Conservation (phyloP, 1,140 invertebrate species). For the Drosophila nasuta region DNA sequence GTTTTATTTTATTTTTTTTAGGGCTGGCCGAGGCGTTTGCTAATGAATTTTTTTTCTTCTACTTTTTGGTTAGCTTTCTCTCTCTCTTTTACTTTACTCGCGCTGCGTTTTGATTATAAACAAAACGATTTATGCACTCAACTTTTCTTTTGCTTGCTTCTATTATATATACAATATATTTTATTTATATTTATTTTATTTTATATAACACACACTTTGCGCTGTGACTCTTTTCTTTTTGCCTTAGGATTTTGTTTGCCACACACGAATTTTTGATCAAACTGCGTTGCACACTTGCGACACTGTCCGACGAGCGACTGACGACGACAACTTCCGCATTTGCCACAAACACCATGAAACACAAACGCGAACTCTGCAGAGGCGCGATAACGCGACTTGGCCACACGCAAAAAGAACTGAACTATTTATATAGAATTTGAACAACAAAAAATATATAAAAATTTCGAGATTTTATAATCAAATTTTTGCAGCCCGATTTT, state of each 20-base stretch:
- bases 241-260: conserved; percentile 4
- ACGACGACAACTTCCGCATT: conserved; percentile 52
- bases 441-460: conserved; percentile 16
- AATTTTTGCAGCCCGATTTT: conserved; percentile 1
- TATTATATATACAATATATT: not conserved
- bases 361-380: conserved; percentile 32
- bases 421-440: conserved; percentile 15
- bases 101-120: conserved; percentile 32
- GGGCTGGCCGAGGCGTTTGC: conserved; percentile 41
- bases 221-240: conserved; percentile 12
- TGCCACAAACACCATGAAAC: conserved; percentile 43
- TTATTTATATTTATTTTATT: not conserved
- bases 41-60: conserved; percentile 33
- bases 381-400: conserved; percentile 41
- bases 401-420: not conserved
- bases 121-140: conserved; percentile 38
- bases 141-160: conserved; percentile 6
- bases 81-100: not conserved
- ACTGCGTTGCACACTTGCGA: conserved; percentile 51
- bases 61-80: not conserved
- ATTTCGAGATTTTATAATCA: not conserved
- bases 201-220: conserved; percentile 27
- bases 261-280: conserved; percentile 26
- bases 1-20: conserved; percentile 2
- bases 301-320: conserved; percentile 41